Conservation (phyloP, 2,797 vertebrate genomes). For the Pseudochirops corinnae region DNA sequence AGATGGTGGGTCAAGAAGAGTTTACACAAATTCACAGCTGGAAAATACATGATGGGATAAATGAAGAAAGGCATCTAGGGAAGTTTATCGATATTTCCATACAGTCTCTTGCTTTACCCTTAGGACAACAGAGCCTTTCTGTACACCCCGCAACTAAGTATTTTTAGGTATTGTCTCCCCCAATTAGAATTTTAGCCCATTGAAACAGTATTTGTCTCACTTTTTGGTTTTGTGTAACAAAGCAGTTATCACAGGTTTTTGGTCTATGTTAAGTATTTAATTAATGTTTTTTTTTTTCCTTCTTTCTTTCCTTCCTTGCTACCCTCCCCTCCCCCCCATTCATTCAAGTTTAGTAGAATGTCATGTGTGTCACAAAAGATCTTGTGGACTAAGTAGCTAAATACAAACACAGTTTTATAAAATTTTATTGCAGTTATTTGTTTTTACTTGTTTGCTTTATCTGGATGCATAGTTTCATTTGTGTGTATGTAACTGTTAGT, state of each 20-base stretch:
- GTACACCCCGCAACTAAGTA: background rate
- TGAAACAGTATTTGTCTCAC: background rate
- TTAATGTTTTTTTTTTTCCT: background rate
- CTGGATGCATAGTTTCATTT: background rate
- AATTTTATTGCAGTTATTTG: background rate
- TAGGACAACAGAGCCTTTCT: background rate
- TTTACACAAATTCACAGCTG: background rate
- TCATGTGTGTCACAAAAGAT: background rate
- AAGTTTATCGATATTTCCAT: background rate
- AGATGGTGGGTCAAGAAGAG: background rate
- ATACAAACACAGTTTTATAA: background rate
- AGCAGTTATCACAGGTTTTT: background rate
- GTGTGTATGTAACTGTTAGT: background rate
- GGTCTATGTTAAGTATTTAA: background rate
- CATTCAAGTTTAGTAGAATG: background rate
- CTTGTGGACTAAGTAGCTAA: constrained; percentile 24
- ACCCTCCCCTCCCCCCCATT: no score
- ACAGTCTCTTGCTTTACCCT: background rate
- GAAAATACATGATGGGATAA: background rate
- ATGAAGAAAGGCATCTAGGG: background rate
- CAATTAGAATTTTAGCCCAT: background rate
- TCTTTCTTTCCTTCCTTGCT: background rate
- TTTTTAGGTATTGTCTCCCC: background rate
- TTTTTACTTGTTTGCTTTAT: background rate
- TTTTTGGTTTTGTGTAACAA: background rate